Conservation (phyloP, 2,888 invertebrate genomes). For the Bembecia ichneumoniformis region DNA sequence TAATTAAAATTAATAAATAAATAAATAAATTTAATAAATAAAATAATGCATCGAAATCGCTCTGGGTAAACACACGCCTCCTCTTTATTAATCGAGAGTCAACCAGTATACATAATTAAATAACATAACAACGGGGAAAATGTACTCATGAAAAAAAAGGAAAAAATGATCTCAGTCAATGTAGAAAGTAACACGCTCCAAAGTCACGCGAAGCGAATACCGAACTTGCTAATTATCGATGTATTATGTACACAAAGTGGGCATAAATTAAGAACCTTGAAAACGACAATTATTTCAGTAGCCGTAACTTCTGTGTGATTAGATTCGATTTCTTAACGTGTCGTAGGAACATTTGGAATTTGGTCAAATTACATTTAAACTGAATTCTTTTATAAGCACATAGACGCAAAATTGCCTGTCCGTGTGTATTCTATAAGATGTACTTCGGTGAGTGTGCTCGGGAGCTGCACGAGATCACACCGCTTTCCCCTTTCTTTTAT, state of each 20-base stretch:
- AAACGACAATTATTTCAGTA: background rate
- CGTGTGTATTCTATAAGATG: too few relatives aligned
- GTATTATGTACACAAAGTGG: background rate
- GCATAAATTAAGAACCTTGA: background rate
- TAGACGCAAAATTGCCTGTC: too few relatives aligned
- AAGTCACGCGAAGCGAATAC: conserved; percentile 8
- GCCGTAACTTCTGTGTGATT: background rate
- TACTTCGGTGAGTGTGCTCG: too few relatives aligned
- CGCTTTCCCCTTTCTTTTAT: too few relatives aligned
- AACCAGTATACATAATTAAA: conserved; percentile 12
- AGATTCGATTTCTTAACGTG: background rate
- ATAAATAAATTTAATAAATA: too few relatives aligned
- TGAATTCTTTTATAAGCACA: too few relatives aligned
- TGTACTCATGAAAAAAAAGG: conserved; percentile 13
- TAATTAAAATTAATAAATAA: too few relatives aligned
- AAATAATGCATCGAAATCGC: too few relatives aligned
- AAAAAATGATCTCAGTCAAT: conserved; percentile 8
- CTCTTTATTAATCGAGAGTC: background rate
- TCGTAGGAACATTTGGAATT: background rate
- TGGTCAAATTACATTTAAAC: too few relatives aligned
- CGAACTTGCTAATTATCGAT: conserved; percentile 5
- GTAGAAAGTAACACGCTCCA: conserved; percentile 7
- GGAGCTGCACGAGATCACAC: too few relatives aligned
- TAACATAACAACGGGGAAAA: conserved; percentile 59
- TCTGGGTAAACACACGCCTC: background rate